Percentiles rank a stretch among this genome's conserved stretches.
Evolutionary conservation across 1,140 invertebrate genomes (phyloP).

Genomic region (Lineus longissimus): DNA sequence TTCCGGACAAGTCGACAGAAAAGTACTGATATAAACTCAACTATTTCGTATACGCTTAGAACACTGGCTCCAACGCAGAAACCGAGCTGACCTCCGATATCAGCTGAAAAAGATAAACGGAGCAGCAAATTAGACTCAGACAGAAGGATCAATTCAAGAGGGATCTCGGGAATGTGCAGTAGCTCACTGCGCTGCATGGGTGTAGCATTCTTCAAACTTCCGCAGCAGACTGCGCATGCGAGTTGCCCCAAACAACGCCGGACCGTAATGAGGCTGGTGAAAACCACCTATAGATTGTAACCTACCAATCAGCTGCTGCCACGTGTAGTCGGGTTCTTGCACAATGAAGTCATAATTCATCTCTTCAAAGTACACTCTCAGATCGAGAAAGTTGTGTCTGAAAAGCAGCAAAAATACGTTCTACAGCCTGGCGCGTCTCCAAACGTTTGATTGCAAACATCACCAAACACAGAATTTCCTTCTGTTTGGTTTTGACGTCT

Average conservation of each 20-base stretch:
- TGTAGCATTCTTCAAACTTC: background rate
- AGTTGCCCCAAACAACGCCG: background rate
- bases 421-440: too few relatives aligned
- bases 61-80: conserved; percentile 2
- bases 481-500: too few relatives aligned
- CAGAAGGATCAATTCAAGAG: background rate
- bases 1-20: too few relatives aligned
- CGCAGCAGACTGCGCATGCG: background rate
- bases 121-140: background rate
- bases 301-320: conserved; percentile 6
- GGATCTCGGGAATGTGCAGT: background rate
- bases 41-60: background rate
- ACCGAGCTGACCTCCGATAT: conserved; percentile 1
- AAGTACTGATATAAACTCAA: background rate
- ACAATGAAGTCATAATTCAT: background rate
- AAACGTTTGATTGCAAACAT: too few relatives aligned
- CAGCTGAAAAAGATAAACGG: background rate
- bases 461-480: too few relatives aligned
- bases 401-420: too few relatives aligned
- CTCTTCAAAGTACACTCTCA: background rate
- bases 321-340: background rate
- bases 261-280: background rate
- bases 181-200: background rate
- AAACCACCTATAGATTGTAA: background rate
- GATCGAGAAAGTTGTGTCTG: conserved; percentile 3